A percentile compares a stretch with the other conserved stretches of the same genome.
Conservation (phyloP, 2,888 invertebrate genomes). For the Drosophila pegasa region DNA sequence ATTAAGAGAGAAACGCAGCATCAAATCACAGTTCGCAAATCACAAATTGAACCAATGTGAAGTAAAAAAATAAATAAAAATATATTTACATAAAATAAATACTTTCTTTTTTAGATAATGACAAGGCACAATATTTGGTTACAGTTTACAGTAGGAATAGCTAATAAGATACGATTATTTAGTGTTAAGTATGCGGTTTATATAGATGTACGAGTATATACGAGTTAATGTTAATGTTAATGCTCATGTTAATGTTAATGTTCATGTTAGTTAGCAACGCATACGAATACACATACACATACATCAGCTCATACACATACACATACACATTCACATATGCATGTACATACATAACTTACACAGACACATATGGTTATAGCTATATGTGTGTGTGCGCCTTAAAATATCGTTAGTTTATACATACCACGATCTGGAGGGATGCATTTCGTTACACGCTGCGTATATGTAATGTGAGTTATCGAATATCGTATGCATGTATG, state of each 20-base stretch:
- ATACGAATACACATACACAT: slow-evolving; percentile 55
- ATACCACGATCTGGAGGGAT: slow-evolving; percentile 34
- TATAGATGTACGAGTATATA: slow-evolving; percentile 33
- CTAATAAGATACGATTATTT: slow-evolving; percentile 31
- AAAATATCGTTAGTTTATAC: slow-evolving; percentile 30
- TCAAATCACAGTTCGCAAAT: slow-evolving; percentile 31
- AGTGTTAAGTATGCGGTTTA: slow-evolving; percentile 17
- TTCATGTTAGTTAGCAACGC: slow-evolving; percentile 37
- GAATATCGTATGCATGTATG: slow-evolving; percentile 21
- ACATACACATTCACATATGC: slow-evolving; percentile 14
- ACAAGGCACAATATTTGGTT: slow-evolving; percentile 49
- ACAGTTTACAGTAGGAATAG: slow-evolving; percentile 40
- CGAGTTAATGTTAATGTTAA: slow-evolving; percentile 34
- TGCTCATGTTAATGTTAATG: slow-evolving; percentile 26
- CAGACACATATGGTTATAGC: slow-evolving; percentile 5
- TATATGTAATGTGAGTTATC: slow-evolving; percentile 33
- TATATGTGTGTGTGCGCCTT: background rate
- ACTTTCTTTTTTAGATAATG: slow-evolving; percentile 14
- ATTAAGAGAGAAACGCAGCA: slow-evolving; percentile 7
- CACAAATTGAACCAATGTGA: slow-evolving; percentile 23
- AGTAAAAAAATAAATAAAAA: no score
- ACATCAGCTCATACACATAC: slow-evolving; percentile 32
- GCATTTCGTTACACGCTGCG: slow-evolving; percentile 34
- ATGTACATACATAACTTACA: slow-evolving; percentile 12
- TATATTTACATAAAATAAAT: slow-evolving; percentile 1